A percentile compares a stretch with the other conserved stretches of the same genome.
phyloP scores from a whole-genome alignment of 1,140 invertebrate species.

The Cecropterus lyciades region DNA sequence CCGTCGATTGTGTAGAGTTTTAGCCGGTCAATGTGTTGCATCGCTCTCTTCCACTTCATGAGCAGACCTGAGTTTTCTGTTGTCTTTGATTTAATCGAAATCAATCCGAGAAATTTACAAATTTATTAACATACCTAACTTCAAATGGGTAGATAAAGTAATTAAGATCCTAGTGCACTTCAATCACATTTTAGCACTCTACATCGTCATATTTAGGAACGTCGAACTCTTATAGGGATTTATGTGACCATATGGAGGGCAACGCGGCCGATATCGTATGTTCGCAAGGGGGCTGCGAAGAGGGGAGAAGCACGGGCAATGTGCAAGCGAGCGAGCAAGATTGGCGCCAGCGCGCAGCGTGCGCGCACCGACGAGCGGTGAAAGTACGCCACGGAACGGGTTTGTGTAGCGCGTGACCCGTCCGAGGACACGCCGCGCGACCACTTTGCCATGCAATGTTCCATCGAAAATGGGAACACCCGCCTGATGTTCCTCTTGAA shows the following conservation, averaged over 20 bases:
- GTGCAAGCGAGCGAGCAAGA: slow-evolving; percentile 61
- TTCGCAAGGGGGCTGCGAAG: slow-evolving; percentile 29
- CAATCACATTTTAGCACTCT: not conserved
- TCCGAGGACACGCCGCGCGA: slow-evolving; percentile 68
- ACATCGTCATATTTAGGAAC: not conserved
- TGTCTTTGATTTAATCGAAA: slow-evolving; percentile 12
- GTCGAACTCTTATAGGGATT: not conserved
- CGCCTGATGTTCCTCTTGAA: slow-evolving; percentile 9
- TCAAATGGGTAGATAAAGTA: not conserved
- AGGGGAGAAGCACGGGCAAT: slow-evolving; percentile 41
- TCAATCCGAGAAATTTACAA: slow-evolving; percentile 5
- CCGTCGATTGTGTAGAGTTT: slow-evolving; percentile 73
- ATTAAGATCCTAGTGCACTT: not conserved
- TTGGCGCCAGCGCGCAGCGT: slow-evolving; percentile 48
- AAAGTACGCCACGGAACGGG: slow-evolving; percentile 78
- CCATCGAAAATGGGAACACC: slow-evolving; percentile 49
- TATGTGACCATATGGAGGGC: slow-evolving; percentile 17
- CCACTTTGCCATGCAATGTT: slow-evolving; percentile 56
- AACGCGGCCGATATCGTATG: slow-evolving; percentile 2
- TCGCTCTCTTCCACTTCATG: slow-evolving; percentile 55
- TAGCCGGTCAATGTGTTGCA: slow-evolving; percentile 70
- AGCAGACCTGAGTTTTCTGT: slow-evolving; percentile 38
- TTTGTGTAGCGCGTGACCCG: slow-evolving; percentile 78
- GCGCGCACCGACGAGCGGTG: slow-evolving; percentile 69
- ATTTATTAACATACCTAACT: not conserved